Percentiles rank a stretch among this genome's conserved stretches.
Evolutionary conservation across 2,113 vertebrate species (phyloP).

Genomic region (Rhombomys opimus): DNA sequence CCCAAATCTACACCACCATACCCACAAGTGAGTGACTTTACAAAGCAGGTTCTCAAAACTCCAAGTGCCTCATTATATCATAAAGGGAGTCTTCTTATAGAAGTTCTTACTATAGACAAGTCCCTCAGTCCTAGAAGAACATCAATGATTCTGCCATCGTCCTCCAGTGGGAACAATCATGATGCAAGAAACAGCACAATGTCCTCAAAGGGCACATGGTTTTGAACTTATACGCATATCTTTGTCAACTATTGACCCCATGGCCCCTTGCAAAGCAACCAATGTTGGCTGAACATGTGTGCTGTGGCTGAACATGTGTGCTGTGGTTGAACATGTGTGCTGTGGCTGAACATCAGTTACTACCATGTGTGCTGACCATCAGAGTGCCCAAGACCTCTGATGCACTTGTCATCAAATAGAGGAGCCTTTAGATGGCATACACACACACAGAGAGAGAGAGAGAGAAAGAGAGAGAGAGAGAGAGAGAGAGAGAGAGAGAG

Average conservation of each 20-base stretch:
- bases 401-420: background rate
- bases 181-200: background rate
- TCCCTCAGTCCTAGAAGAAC: background rate
- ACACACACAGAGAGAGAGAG: background rate
- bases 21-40: background rate
- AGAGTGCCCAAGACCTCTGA: background rate
- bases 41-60: background rate
- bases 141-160: background rate
- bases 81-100: background rate
- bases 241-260: background rate
- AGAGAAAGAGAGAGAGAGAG: background rate
- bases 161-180: background rate
- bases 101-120: background rate
- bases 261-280: background rate
- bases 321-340: background rate
- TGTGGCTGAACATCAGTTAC: background rate
- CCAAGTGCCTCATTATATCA: background rate
- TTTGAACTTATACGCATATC: background rate
- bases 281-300: background rate
- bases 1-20: background rate
- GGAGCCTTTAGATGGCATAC: background rate
- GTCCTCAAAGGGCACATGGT: background rate
- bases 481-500: background rate
- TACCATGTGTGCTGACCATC: background rate
- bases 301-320: background rate